Base-by-base conservation (phyloP, 2,888 invertebrate species). In the Cremastobaeus sp. region DNA sequence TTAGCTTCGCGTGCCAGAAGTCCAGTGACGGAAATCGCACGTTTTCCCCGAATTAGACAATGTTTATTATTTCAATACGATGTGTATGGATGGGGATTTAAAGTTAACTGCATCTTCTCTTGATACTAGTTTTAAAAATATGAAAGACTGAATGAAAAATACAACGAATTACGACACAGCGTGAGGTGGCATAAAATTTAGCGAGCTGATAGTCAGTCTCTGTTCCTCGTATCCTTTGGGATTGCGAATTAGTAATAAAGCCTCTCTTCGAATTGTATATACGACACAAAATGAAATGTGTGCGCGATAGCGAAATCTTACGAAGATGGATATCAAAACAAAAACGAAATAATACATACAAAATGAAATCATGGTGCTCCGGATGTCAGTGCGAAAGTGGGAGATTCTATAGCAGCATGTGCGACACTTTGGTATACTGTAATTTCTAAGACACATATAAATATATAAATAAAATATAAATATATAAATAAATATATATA, bases 151-250 rank as follows among this genome's bases (percentile, higher is more conserved):
- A 71, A 59, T 9, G n/a, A 60, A 47, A 30, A 62, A 30, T 25
- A 14, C 20, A 37, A 35, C 15, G 34, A 55, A 48, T 50, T 20
- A 41, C 28, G 37, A 39, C 39, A 21, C 20, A 45, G 54, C 45
- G 30, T 52, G 65, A 54, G 66, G 41, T 81, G 86, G 84, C 86
- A 84, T 84, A 84, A 81, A 81, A 85, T 86, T 86, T 85, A 82
- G 79, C 81, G 78, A 81, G 82, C 82, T 84, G 81, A 86, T 86
- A 86, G 86, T 86, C 86, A 86, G 82, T 86, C 83, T 86, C 84
- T 86, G 86, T 86, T 86, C 86, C 86, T 86, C 83, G 84, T 83
- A 85, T 85, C 79, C 79, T 77, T 78, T 77, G 75, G 78, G 78
- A 76, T 78, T 74, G 74, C 77, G 71, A 77, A 77, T 59, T 71